Percentiles rank a stretch among this genome's conserved stretches.
Conservation (phyloP, 1,140 invertebrate species). For the Melipona quadrifasciata region DNA sequence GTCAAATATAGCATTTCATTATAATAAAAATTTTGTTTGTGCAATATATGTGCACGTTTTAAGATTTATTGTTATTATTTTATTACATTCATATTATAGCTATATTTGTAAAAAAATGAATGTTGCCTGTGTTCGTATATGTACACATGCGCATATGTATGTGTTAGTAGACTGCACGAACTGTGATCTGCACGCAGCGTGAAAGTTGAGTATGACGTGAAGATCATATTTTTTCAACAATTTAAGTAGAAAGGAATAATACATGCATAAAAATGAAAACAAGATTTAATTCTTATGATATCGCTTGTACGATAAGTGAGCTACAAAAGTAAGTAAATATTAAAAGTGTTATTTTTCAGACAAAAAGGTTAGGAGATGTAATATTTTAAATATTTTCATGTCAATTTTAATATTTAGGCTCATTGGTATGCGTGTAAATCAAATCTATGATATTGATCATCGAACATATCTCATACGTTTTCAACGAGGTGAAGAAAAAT, state of each 20-base stretch:
- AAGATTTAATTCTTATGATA: conserved; percentile 95
- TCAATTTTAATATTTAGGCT: conserved; percentile 84
- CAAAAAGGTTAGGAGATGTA: conserved; percentile 16
- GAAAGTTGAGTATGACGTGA: not conserved
- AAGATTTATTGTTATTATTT: not conserved
- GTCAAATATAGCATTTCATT: not conserved
- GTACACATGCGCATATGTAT: not conserved
- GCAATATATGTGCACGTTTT: not conserved
- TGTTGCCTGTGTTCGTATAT: not conserved
- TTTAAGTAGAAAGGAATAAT: not conserved
- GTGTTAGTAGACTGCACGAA: not conserved
- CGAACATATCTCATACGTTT: conserved; percentile 98
- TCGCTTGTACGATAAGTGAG: conserved; percentile 92
- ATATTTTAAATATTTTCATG: not conserved
- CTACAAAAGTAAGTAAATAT: conserved; percentile 87
- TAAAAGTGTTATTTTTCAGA: not conserved
- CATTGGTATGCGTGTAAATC: conserved; percentile 95
- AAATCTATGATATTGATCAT: conserved; percentile 98
- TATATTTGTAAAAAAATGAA: not conserved
- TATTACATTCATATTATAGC: too few species aligned
- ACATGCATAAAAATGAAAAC: conserved; percentile 89
- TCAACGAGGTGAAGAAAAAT: conserved; percentile 91
- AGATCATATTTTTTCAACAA: not conserved
- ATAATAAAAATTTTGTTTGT: too few species aligned
- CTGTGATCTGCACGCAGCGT: not conserved